Conservation (phyloP, 2,797 vertebrate genomes). For the Denticeps clupeoides region DNA sequence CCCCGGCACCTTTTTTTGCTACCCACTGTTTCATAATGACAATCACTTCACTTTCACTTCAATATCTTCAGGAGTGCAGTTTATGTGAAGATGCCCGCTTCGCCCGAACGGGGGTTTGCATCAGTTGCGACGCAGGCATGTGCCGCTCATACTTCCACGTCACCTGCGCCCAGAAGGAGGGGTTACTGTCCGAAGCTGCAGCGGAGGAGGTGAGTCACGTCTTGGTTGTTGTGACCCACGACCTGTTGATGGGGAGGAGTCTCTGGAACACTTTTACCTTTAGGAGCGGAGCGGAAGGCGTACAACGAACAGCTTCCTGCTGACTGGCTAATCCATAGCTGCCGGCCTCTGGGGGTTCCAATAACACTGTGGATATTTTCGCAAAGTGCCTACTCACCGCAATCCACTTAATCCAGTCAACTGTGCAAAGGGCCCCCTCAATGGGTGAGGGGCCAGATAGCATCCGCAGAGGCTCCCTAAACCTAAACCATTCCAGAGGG, state of each 20-base stretch:
- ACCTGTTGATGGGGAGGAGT: too few species aligned
- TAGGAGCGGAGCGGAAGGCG: too few species aligned
- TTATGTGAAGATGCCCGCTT: conserved; percentile 95
- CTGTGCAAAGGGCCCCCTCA: conserved; percentile 29
- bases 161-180: conserved; percentile 94
- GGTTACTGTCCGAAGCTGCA: conserved; percentile 92
- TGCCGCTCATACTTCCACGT: conserved; percentile 97
- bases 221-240: background rate
- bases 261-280: too few species aligned
- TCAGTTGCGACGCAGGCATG: conserved; percentile 98
- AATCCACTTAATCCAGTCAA: conserved; percentile 44
- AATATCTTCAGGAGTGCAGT: conserved; percentile 79
- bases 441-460: conserved; percentile 35
- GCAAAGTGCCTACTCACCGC: conserved; percentile 32
- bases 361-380: conserved; percentile 25
- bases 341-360: too few species aligned
- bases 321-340: too few species aligned
- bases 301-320: too few species aligned
- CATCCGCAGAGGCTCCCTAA: conserved; percentile 32
- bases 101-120: conserved; percentile 92
- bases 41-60: too few species aligned
- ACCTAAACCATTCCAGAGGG: conserved; percentile 32
- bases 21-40: too few species aligned
- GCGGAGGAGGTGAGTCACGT: conserved; percentile 79
- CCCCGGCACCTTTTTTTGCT: too few species aligned